Base-by-base conservation (phyloP, 1,140 invertebrate genomes). In the Neodiprion lecontei region DNA sequence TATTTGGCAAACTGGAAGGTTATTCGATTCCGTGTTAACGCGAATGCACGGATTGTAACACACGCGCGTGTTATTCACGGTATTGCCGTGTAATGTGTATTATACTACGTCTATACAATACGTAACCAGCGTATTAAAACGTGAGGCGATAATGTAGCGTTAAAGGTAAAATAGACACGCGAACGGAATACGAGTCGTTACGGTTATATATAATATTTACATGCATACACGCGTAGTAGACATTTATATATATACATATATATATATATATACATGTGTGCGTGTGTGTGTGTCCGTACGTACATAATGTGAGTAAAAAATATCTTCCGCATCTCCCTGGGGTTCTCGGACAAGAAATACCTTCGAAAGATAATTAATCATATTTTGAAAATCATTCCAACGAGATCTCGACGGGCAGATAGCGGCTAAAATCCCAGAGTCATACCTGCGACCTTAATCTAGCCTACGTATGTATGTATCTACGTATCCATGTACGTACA, bases 301-400 rank as follows among this genome's bases (percentile, higher is more conserved):
- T 40, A 40, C 28, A 40, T 40, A 40, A 40, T 40, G 28, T 40
- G 53, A 61, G 53, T 61, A 61, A 61, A 61, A 61, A 61, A 61
- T 61, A 61, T 61, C 53, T 61, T 61, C 53, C 53, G 53, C 11
- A 61, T 61, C 53, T 61, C 53, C 53, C 53, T 61, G 53, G 53
- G 53, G 53, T 61, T 69, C 67, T 69, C 67, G 67, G 67, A 69
- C 67, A 69, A 85, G 81, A 85, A 85, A 85, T 85, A 84, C 83
- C 85, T 83, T 79, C 79, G 78, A 75, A 77, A 79, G 83, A 82
- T 85, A 88, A 88, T 88, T 88, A 88, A 88, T 88, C 87, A 88
- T 88, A 88, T 88, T 88, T 88, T 84, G 85, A 88, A 87, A 88
- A 88, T 88, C 86, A 88, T 88, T 88, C 85, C 85, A 77, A 77